A percentile compares a stretch with the other conserved stretches of the same genome.
Evolutionary conservation across 2,797 vertebrate species (phyloP).

Genomic region (Ambastaia sidthimunki): DNA sequence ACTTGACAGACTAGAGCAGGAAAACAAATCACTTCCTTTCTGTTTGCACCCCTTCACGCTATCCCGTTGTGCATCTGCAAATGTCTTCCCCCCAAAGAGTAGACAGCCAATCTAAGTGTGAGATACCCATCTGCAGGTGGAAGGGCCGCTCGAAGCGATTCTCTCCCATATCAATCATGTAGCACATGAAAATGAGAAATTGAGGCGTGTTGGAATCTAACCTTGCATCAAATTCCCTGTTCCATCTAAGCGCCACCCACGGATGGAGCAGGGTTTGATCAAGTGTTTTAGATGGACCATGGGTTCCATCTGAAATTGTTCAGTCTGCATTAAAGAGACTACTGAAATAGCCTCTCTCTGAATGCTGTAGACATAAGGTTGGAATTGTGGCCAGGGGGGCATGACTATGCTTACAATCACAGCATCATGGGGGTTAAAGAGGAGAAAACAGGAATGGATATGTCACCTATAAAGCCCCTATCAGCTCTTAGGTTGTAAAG

Average conservation of each 20-base stretch:
- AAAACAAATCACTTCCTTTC: slow-evolving; percentile 69
- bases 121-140: slow-evolving; percentile 46
- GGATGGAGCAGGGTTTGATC: slow-evolving; percentile 50
- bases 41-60: slow-evolving; percentile 56
- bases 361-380: slow-evolving; percentile 25
- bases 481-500: background rate
- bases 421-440: slow-evolving; percentile 56
- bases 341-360: slow-evolving; percentile 50
- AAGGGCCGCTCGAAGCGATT: slow-evolving; percentile 47
- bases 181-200: slow-evolving; percentile 67
- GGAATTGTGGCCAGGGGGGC: slow-evolving; percentile 58
- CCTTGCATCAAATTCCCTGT: slow-evolving; percentile 53
- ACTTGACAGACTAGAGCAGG: slow-evolving; percentile 64
- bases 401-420: slow-evolving; percentile 64
- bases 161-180: slow-evolving; percentile 70
- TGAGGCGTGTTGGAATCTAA: slow-evolving; percentile 53
- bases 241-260: slow-evolving; percentile 45
- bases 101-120: slow-evolving; percentile 60
- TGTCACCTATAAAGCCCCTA: slow-evolving; percentile 21
- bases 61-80: slow-evolving; percentile 52
- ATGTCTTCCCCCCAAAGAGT: slow-evolving; percentile 49
- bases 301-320: slow-evolving; percentile 65
- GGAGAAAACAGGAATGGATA: slow-evolving; percentile 12
- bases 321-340: slow-evolving; percentile 62
- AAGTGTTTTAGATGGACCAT: slow-evolving; percentile 57